phyloP scores from a whole-genome alignment of 2,797 vertebrate genomes.

The Picus viridis region DNA sequence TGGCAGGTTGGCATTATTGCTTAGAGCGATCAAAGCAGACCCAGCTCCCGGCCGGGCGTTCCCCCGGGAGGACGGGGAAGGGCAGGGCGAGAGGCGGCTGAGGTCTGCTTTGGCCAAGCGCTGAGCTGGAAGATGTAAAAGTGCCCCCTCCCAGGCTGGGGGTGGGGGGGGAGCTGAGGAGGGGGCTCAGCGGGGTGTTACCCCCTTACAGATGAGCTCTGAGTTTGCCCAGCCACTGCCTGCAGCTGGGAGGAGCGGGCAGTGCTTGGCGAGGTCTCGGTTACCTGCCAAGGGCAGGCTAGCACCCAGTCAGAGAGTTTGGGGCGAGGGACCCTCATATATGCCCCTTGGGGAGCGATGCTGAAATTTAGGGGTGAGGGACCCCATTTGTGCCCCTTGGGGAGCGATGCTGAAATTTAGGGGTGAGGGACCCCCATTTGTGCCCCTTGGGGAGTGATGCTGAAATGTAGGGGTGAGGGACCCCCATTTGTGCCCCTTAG shows the following conservation, averaged over 20 bases:
- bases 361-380: too few species aligned
- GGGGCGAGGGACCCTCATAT: slow-evolving; percentile 14
- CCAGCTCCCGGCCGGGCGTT: neutral
- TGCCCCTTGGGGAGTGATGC: neutral
- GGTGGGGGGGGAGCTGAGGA: neutral
- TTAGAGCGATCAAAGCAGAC: slow-evolving; percentile 64
- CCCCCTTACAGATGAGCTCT: neutral
- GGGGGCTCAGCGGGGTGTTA: neutral
- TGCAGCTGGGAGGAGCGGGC: neutral
- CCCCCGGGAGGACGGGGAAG: neutral
- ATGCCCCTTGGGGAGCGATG: neutral
- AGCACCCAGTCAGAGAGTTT: slow-evolving; percentile 65
- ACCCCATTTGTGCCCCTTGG: too few species aligned
- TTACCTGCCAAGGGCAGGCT: slow-evolving; percentile 36
- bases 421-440: neutral
- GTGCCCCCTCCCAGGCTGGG: neutral
- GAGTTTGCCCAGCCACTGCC: neutral
- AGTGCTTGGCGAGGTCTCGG: neutral
- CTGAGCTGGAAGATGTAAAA: slow-evolving; percentile 43
- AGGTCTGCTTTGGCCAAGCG: neutral
- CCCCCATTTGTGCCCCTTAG: neutral
- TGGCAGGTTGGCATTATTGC: slow-evolving; percentile 77
- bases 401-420: neutral
- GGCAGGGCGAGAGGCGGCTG: neutral
- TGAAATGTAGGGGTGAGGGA: slow-evolving; percentile 14